These are phyloP conservation scores for Heliconius nattereri DNA, from an alignment of 1,140 invertebrate genomes.

Conservation along the genomic window DNA sequence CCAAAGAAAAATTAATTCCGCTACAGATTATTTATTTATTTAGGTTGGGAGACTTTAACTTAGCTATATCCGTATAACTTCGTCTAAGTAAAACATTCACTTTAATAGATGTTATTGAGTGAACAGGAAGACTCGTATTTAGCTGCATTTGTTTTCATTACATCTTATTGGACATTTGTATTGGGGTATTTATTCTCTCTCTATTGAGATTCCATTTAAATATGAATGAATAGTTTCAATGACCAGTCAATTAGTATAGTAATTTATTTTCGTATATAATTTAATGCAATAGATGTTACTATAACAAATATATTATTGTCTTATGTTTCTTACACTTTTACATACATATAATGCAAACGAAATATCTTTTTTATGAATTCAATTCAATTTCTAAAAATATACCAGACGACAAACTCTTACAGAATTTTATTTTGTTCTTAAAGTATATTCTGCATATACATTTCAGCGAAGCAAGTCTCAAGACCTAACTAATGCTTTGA, in stretches of 20 bases:
- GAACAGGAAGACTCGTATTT: conserved; percentile 60
- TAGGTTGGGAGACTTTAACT: not conserved
- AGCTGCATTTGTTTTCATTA: conserved; percentile 72
- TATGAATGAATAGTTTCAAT: conserved; percentile 37
- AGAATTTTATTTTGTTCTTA: conserved; percentile 1
- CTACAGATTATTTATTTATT: not conserved
- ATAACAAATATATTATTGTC: too few relatives aligned
- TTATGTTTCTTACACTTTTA: not conserved
- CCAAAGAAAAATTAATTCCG: not conserved
- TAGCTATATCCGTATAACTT: conserved; percentile 17
- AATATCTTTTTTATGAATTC: not conserved
- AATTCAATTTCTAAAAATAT: not conserved
- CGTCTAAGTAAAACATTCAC: conserved; percentile 36
- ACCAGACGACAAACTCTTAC: not conserved
- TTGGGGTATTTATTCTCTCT: conserved; percentile 35
- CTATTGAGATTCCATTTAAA: conserved; percentile 39
- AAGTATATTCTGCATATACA: conserved; percentile 29
- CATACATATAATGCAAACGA: not conserved
- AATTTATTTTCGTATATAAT: too few relatives aligned
- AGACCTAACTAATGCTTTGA: conserved; percentile 42
- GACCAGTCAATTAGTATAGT: too few relatives aligned
- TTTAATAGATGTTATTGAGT: conserved; percentile 51
- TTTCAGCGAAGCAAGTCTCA: conserved; percentile 41
- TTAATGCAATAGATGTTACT: too few relatives aligned
- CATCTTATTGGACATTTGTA: conserved; percentile 46